Evolutionary conservation across 2,888 invertebrate species (phyloP).

Genomic region (Zootermopsis nevadensis): DNA sequence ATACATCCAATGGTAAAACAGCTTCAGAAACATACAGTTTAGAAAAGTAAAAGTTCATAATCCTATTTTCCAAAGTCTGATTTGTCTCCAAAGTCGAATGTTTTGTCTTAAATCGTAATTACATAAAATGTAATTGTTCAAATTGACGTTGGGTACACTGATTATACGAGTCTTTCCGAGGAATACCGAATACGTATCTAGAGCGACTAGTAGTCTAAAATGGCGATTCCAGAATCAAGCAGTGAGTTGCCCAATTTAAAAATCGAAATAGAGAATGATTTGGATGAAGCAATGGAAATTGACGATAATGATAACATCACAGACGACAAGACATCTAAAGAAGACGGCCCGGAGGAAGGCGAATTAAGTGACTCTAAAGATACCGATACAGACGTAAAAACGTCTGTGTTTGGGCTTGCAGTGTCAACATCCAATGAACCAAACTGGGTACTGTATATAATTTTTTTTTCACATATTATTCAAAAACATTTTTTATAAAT

Average conservation of each 20-base stretch:
- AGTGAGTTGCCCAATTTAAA: conserved; percentile 53
- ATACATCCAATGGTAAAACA: too few species aligned
- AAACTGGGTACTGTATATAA: background rate
- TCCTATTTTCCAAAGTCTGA: too few species aligned
- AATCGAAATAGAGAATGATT: conserved; percentile 64
- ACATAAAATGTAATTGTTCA: too few species aligned
- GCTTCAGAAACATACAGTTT: too few species aligned
- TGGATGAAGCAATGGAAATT: conserved; percentile 65
- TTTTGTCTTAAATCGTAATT: too few species aligned
- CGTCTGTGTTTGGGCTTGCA: background rate
- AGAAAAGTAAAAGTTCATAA: too few species aligned
- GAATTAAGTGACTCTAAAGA: conserved; percentile 60
- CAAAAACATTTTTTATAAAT: background rate
- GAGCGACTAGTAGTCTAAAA: background rate
- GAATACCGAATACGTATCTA: background rate
- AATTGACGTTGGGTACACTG: too few species aligned
- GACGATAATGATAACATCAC: conserved; percentile 57
- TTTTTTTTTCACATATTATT: background rate
- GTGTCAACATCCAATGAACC: background rate
- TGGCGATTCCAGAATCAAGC: conserved; percentile 23
- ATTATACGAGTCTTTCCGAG: background rate
- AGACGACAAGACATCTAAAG: conserved; percentile 46
- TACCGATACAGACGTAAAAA: background rate
- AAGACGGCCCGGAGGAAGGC: conserved; percentile 61
- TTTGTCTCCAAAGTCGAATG: too few species aligned